These are phyloP conservation scores for Coryphaenoides rupestris DNA, from an alignment of 2,113 vertebrate genomes.

Conservation along the genomic window DNA sequence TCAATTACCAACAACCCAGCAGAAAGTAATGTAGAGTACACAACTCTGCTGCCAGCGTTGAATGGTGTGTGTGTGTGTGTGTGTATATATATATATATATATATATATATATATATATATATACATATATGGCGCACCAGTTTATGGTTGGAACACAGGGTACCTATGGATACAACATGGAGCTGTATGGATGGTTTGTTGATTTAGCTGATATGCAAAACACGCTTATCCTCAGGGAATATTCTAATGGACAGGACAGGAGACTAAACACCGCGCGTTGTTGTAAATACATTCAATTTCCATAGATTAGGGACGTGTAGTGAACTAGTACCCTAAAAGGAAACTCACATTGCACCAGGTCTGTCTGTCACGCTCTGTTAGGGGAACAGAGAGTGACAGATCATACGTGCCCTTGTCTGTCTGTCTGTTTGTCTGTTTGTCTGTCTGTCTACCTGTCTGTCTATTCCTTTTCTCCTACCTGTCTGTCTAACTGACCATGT, in stretches of 20 bases:
- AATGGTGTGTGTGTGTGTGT: no score
- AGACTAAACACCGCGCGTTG: conserved; percentile 20
- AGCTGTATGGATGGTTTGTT: conserved; percentile 16
- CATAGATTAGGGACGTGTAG: conserved; percentile 38
- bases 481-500: background rate
- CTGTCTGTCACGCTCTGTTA: background rate
- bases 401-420: background rate
- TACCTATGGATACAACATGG: conserved; percentile 21
- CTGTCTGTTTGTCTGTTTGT: background rate
- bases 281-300: conserved; percentile 38
- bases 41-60: no score
- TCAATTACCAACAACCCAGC: background rate
- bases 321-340: conserved; percentile 44
- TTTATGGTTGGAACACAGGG: background rate
- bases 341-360: background rate
- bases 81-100: no score
- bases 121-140: no score
- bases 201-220: conserved; percentile 48
- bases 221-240: background rate
- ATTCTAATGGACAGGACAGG: background rate
- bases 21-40: no score
- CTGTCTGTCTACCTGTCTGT: conserved; percentile 9
- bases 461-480: no score
- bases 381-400: no score
- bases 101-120: no score